A percentile compares a stretch with the other conserved stretches of the same genome.
Conservation (phyloP, 2,888 invertebrate species). For the Leptopilina drosophilae region DNA sequence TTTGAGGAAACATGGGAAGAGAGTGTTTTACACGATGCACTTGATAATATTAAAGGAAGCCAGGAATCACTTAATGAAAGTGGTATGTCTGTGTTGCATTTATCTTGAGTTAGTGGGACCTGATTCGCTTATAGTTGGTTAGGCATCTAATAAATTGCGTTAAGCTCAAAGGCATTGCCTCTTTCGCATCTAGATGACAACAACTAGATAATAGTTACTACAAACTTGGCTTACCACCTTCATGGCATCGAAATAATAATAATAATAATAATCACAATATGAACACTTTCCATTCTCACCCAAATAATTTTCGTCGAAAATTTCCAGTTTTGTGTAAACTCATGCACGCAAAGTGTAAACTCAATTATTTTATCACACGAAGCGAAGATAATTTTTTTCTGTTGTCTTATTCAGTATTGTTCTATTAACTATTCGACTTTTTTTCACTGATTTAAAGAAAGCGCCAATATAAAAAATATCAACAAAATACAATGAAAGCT, state of each 20-base stretch:
- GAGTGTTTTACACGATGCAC: neutral
- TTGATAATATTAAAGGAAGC: conserved; percentile 13
- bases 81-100: conserved; percentile 28
- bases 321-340: neutral
- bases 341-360: too few relatives aligned
- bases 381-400: too few relatives aligned
- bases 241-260: conserved; percentile 15
- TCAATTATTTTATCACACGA: too few relatives aligned
- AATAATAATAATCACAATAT: conserved; percentile 1
- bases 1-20: neutral
- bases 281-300: neutral
- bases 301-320: neutral
- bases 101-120: conserved; percentile 10
- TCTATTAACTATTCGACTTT: too few relatives aligned
- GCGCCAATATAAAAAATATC: too few relatives aligned
- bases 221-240: conserved; percentile 30
- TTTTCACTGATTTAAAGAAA: too few relatives aligned
- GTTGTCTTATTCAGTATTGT: too few relatives aligned
- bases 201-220: conserved; percentile 29
- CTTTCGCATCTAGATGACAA: conserved; percentile 19
- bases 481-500: too few relatives aligned
- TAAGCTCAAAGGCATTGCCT: conserved; percentile 32
- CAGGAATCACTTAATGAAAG: conserved; percentile 28
- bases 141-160: conserved; percentile 34
- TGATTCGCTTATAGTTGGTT: conserved; percentile 21